Conservation (phyloP, 35 echinoderm and acorn worm species). For the Amphiura filiformis region DNA sequence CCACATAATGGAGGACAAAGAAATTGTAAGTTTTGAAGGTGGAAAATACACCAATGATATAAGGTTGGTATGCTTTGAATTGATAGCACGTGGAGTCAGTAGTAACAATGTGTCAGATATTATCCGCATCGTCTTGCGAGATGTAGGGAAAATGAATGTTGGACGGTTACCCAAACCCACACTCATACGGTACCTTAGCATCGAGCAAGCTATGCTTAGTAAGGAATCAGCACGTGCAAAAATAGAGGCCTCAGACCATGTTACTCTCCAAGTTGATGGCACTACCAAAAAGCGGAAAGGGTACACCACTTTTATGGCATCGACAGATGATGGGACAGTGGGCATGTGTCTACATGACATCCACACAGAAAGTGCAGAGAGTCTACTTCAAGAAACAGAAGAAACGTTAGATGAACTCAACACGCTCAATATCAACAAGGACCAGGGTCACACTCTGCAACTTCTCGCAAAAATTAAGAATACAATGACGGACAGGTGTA, state of each 20-base stretch:
- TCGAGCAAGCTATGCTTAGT: constrained; percentile 43
- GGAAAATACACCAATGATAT: constrained; percentile 24
- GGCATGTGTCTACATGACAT: constrained; percentile 28
- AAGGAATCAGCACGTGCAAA: constrained; percentile 31
- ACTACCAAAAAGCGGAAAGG: constrained; percentile 27
- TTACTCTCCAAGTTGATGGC: constrained; percentile 24
- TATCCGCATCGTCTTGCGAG: constrained; percentile 5
- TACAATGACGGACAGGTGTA: constrained; percentile 45
- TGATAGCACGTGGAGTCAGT: background rate
- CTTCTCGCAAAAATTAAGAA: constrained; percentile 38
- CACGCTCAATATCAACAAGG: constrained; percentile 17
- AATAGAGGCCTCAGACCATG: background rate
- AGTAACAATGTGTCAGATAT: constrained; percentile 32
- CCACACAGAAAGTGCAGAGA: background rate
- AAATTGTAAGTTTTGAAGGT: constrained; percentile 32
- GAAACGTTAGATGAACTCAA: constrained; percentile 7
- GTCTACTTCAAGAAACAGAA: constrained; percentile 13
- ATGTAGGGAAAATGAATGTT: constrained; percentile 37
- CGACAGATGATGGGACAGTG: constrained; percentile 28
- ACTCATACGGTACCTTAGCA: constrained; percentile 4
- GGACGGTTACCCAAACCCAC: constrained; percentile 23
- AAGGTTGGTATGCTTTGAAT: background rate
- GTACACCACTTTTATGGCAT: constrained; percentile 24
- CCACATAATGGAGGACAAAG: constrained; percentile 17
- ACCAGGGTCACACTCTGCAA: background rate